Percentiles rank a stretch among this genome's conserved stretches.
Evolutionary conservation across 1,140 invertebrate genomes (phyloP).

Genomic region (Brachionus rubens): DNA sequence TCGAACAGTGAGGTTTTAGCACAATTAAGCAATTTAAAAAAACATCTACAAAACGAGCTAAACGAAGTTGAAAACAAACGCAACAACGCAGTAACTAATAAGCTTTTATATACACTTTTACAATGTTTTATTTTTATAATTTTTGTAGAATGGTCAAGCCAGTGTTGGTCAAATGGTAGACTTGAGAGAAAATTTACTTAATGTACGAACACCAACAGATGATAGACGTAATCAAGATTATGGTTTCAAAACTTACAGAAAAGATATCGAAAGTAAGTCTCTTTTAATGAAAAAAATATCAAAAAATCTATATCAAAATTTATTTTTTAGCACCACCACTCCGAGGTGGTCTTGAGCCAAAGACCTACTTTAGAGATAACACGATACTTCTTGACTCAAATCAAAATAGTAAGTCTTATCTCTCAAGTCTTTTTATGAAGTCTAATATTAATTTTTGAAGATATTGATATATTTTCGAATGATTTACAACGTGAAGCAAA

Average conservation of each 20-base stretch:
- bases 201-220: conserved; percentile 2
- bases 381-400: neutral
- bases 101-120: neutral
- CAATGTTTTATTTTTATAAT: neutral
- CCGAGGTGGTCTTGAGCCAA: conserved; percentile 1
- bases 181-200: conserved; percentile 15
- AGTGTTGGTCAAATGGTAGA: conserved; percentile 29
- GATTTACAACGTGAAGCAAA: conserved; percentile 22
- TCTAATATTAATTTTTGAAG: neutral
- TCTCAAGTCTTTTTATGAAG: neutral
- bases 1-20: conserved; percentile 40
- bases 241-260: conserved; percentile 39
- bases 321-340: conserved; percentile 24
- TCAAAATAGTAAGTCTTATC: neutral
- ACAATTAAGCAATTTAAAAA: conserved; percentile 30
- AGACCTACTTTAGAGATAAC: conserved; percentile 28
- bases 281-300: neutral
- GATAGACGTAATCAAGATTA: neutral
- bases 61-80: conserved; percentile 35
- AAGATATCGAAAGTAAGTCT: conserved; percentile 45
- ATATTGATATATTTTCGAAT: conserved; percentile 41
- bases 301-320: neutral
- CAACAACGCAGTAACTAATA: neutral
- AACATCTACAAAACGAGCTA: conserved; percentile 30
- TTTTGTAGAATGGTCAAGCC: neutral